phyloP scores from a whole-genome alignment of 92 coral and sea anemone species.

The Anthopleura xanthogrammica region DNA sequence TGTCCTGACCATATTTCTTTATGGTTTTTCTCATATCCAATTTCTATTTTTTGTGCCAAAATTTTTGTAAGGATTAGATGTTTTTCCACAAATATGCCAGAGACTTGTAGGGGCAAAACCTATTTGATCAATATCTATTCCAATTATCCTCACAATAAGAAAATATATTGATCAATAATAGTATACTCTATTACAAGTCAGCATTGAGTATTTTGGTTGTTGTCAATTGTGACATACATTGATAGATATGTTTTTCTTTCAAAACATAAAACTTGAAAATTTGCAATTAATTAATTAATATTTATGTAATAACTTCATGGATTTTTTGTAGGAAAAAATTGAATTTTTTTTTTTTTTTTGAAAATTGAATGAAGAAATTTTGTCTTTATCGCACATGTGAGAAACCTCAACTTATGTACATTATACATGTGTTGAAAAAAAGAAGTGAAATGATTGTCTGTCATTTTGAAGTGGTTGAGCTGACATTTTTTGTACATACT shows the following conservation, averaged over 20 bases:
- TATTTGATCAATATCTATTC: not conserved
- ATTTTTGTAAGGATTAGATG: not conserved
- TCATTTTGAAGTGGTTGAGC: not conserved
- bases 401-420: not conserved
- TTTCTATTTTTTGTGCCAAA: not conserved
- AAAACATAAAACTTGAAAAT: not conserved
- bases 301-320: too few relatives aligned
- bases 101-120: not conserved
- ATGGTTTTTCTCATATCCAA: not conserved
- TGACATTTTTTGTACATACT: not conserved
- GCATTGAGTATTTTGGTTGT: not conserved
- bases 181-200: not conserved
- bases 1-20: too few relatives aligned
- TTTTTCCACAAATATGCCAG: not conserved
- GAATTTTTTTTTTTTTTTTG: too few relatives aligned
- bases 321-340: too few relatives aligned
- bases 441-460: not conserved
- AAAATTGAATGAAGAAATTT: too few relatives aligned
- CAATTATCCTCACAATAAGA: not conserved
- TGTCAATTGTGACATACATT: not conserved
- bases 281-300: too few relatives aligned
- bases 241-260: not conserved
- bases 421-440: not conserved
- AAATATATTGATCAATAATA: not conserved
- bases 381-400: too few relatives aligned